A percentile compares a stretch with the other conserved stretches of the same genome.
Conservation (phyloP, 2,113 vertebrate species). For the Boulengeromyrus knoepffleri region DNA sequence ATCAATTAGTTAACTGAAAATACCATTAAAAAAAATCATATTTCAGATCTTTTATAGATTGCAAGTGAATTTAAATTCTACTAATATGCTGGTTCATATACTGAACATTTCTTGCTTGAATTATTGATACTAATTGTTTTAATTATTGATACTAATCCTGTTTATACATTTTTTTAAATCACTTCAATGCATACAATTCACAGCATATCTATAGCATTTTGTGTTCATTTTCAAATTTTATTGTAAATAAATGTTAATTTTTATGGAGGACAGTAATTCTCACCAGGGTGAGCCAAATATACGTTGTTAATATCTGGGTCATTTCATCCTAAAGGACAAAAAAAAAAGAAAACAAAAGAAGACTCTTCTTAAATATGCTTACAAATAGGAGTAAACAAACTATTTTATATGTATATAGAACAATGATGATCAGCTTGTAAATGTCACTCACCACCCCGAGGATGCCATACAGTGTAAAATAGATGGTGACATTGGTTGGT, state of each 20-base stretch:
- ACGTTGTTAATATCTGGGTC: conserved; percentile 49
- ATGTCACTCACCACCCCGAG: conserved; percentile 56
- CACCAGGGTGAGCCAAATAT: conserved; percentile 51
- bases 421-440: neutral
- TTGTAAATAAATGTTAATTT: neutral
- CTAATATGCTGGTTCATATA: neutral
- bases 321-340: conserved; percentile 55
- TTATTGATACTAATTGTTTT: neutral
- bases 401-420: neutral
- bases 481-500: conserved; percentile 32
- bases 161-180: neutral
- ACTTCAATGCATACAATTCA: neutral
- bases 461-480: conserved; percentile 53
- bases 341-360: neutral
- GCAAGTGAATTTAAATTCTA: neutral
- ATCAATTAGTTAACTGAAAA: neutral
- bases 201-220: neutral
- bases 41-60: neutral
- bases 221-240: neutral
- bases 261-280: conserved; percentile 15
- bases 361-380: neutral
- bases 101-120: neutral
- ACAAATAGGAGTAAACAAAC: neutral
- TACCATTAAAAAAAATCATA: neutral
- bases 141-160: neutral